Base-by-base conservation (phyloP, 2,888 invertebrate species). In the Latrodectus elegans region DNA sequence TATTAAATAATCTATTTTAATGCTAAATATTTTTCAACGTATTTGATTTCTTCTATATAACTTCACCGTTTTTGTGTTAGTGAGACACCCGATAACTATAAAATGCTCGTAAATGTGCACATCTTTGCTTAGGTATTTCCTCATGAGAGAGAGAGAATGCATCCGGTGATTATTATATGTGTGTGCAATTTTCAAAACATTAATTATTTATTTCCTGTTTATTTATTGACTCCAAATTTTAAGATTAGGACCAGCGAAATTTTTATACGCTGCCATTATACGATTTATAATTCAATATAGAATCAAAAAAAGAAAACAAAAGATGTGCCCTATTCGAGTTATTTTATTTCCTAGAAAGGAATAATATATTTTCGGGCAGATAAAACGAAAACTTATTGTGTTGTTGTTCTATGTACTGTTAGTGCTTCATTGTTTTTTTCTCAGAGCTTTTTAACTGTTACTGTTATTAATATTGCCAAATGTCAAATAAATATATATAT, bases 371-470 rank as follows among this genome's bases (percentile, higher is more conserved):
- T 87, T 87, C 81, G 77, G 70, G 73, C 71, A 87, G 71, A 74
- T 64, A 17, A 75, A 78, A 77, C 55, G 64, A 75, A 73, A 74
- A 86, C 67, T 70, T 80, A 86, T 71, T 87, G 86, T 81, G 72
- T 87, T 77, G 77, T 87, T 81, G 81, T 81, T 70, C 71, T 55
- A 72, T 71, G 86, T 86, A 81, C 65, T 87, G 86, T 81, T 87
- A 87, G 86, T 87, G 86, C 86, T 87, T 87, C 77, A 72, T 87
- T 87, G 86, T 87, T 87, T 87, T 77, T 87, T 87, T 87, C 86
- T 80, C 86, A 87, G 86, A 87, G 86, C 86, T 87, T 87, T 87
- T 87, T 87, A 87, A 87, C 86, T 87, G 86, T 87, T 87, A 87
- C 81, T 87, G 86, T 87, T 87, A 80, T 87, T 87, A 82, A 87